Base-by-base conservation (phyloP, 2,888 invertebrate genomes). In the Callyntrura guangdongensis region DNA sequence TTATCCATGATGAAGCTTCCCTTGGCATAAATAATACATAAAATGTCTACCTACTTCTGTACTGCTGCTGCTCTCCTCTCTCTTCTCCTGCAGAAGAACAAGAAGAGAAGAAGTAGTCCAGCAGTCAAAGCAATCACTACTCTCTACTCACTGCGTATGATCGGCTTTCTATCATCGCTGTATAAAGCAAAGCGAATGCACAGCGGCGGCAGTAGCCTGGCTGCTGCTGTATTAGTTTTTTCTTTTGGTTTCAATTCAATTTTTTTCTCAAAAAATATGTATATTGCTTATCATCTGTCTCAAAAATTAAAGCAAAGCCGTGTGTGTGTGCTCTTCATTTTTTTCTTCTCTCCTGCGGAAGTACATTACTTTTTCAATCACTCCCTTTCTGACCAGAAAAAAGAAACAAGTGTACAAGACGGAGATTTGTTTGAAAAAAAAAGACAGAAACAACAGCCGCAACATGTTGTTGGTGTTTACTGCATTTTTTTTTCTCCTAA, bases 331-430 rank as follows among this genome's bases (percentile, higher is more conserved):
- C 27, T 25, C 61, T 64, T 47, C 3, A n/a, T 61, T 47, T 49
- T 47, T 20, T 45, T 49, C 47, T 22, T 56, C 49, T 77, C 49
- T 77, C 22, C 81, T 72, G 72, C 86, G 90, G 91, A 91, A 91
- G 84, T 86, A 53, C 90, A 90, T 90, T 83, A 90, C 86, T 91
- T 72, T 82, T 88, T 88, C 81, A 87, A 91, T 87, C 91, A 87
- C 67, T 83, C 84, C 81, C 47, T 82, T 67, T 45, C 36, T 22
- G 47, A 81, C 59, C 81, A 82, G 74, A 89, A 89, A n/a, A 36
- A 36, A 36, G 36, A 36, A 61, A 49, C 61, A 64, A 47, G 61
- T n/a, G 61, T 25, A 25, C 14, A 36, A 36, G 36, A 2, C 2
- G 36, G 6, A 45, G 64, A 82, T 64, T 53, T 61, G 82, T 45